Evolutionary conservation across 2,113 vertebrate species (phyloP).

Genomic region (Corvus cornix): DNA sequence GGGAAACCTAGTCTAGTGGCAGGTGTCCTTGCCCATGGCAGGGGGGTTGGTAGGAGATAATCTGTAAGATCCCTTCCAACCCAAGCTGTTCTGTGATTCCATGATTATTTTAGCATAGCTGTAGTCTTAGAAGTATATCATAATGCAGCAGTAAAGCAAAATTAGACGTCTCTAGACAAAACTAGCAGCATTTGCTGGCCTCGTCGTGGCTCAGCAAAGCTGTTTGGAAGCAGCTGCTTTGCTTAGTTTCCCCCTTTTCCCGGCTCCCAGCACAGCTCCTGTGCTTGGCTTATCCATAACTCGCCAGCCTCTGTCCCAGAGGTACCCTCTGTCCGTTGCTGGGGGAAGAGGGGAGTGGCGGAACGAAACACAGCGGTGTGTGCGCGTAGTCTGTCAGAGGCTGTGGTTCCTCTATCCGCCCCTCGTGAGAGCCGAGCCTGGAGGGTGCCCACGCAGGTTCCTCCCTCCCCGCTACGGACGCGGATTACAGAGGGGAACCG

Average conservation of each 20-base stretch:
- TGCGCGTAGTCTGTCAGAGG: fast-evolving
- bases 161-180: not conserved
- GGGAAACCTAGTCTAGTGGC: too few species aligned
- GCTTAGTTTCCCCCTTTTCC: not conserved
- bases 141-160: not conserved
- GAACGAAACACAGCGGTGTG: fast-evolving
- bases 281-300: not conserved
- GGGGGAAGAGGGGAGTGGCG: not conserved
- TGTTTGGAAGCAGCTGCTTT: not conserved
- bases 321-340: fast-evolving
- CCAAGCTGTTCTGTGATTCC: not conserved
- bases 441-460: not conserved
- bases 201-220: not conserved
- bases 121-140: fast-evolving
- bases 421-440: not conserved
- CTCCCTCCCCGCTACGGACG: not conserved
- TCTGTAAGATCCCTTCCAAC: not conserved
- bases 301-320: not conserved
- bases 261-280: not conserved
- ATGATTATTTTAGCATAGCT: not conserved
- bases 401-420: not conserved
- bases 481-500: not conserved
- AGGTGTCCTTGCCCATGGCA: not conserved
- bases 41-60: too few species aligned
- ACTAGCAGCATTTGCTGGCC: not conserved